Evolutionary conservation across 2,113 vertebrate species (phyloP).

Genomic region (Eptatretus burgeri): DNA sequence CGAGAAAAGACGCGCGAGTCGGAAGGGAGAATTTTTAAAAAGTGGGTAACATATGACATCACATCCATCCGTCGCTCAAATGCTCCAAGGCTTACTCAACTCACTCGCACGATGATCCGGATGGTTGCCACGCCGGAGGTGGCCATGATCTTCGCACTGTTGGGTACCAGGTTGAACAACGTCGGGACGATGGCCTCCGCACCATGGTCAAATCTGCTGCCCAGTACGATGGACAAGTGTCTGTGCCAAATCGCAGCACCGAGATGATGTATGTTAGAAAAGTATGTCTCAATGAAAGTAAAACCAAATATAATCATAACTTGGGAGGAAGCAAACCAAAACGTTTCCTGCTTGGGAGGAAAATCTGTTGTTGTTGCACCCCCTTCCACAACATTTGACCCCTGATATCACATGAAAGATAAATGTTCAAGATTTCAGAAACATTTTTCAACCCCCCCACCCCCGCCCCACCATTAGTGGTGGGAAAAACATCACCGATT

Average conservation of each 20-base stretch:
- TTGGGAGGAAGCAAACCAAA: too few species aligned
- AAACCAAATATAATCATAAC: too few species aligned
- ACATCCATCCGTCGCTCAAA: neutral
- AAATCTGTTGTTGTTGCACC: too few species aligned
- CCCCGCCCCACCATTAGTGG: too few species aligned
- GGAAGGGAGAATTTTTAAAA: neutral
- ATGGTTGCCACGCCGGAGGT: constrained; percentile 68
- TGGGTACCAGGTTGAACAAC: constrained; percentile 83
- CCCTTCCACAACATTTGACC: too few species aligned
- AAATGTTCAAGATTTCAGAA: too few species aligned
- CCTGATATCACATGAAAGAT: too few species aligned
- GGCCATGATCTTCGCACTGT: constrained; percentile 96
- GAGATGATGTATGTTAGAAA: too few species aligned
- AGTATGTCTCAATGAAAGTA: too few species aligned
- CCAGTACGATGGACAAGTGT: constrained; percentile 49
- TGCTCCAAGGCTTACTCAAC: constrained; percentile 11
- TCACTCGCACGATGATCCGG: constrained; percentile 75
- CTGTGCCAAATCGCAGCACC: constrained; percentile 15
- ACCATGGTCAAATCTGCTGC: constrained; percentile 86
- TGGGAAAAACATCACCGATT: too few species aligned
- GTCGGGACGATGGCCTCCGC: constrained; percentile 88
- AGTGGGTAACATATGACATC: neutral
- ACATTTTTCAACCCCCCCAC: too few species aligned
- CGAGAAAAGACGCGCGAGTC: neutral
- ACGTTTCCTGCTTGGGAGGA: too few species aligned